Conservation (phyloP, 2,888 invertebrate species). For the Dorcus hopei region DNA sequence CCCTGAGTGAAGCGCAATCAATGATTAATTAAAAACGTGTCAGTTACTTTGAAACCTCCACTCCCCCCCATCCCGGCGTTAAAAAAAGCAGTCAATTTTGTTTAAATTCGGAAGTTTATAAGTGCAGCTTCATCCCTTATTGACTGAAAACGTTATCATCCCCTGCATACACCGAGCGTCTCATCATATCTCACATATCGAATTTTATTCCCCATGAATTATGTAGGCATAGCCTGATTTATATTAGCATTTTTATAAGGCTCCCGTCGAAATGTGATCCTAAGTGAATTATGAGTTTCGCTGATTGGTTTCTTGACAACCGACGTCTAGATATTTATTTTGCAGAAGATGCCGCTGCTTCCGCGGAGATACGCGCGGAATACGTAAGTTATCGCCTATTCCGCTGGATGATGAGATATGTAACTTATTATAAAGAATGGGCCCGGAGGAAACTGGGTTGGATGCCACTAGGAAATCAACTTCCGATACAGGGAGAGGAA, state of each 20-base stretch:
- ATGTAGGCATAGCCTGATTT: constrained; percentile 29
- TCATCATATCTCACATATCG: constrained; percentile 12
- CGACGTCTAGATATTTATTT: constrained; percentile 17
- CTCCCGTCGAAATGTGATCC: constrained; percentile 17
- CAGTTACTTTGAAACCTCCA: not conserved
- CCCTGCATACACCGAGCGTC: no score
- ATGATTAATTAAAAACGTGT: not conserved
- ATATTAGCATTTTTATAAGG: constrained; percentile 31
- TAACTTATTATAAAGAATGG: no score
- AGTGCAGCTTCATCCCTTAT: no score
- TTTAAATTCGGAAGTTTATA: no score
- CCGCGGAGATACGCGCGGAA: not conserved
- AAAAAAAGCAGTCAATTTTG: no score
- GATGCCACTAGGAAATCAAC: no score
- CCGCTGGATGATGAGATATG: not conserved
- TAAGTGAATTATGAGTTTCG: constrained; percentile 23
- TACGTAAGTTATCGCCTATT: constrained; percentile 1
- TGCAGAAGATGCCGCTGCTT: not conserved
- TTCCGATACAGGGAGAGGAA: no score
- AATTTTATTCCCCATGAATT: constrained; percentile 27
- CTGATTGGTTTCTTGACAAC: constrained; percentile 22
- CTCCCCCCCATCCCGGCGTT: no score
- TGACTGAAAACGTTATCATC: no score
- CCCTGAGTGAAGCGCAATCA: not conserved
- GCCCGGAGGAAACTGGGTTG: no score